Evolutionary conservation across 2,797 vertebrate genomes (phyloP), one percentile per base, ranked within the genome.

Genomic region (Clarias pachynema): DNA sequence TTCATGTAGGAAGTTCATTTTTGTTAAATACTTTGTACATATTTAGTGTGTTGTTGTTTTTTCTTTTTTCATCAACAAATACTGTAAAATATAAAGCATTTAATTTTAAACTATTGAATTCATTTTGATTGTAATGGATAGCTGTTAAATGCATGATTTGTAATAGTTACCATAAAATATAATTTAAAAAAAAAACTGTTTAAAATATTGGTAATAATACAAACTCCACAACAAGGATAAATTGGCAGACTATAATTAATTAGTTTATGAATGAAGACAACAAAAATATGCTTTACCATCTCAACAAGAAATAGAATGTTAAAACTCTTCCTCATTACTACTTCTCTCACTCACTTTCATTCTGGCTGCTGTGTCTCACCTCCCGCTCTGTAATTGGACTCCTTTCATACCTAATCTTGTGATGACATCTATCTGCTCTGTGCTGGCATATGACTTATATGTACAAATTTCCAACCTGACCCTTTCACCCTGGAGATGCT

Each of bases 351-450:
- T 73, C 24, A 22, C 59, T 63, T 6, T 26, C 15, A 63, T n/a
- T 79, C 57, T 63, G 34, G 77, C 34, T 63, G 59, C 59, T 44
- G 77, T 79, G 22, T 62, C 34, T 79, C 77, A 79, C 77, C 59
- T 79, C 22, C 62, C 77, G 26, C 59, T 44, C 77, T 44, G 59
- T 63, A 79, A 79, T 63, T 79, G 59, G 77, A 63, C 57, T 63
- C 40, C 14, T 79, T 79, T 63, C 34, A 79, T 79, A 14, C 15
- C 77, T 62, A 63, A 79, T 63, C 14, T 44, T 79, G 77, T 63
- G 34, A 79, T 79, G 59, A 26, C 34, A 63, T 79, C 24, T 79
- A 18, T 44, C 59, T 79, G 62, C n/a, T 62, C 57, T 62, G 31
- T n/a, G 31, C 31, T 79, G 24, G 24, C 3, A 5, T 62, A 31